Base-by-base conservation (phyloP, 2,888 invertebrate species). In the Chaetogeoica ovagalla region DNA sequence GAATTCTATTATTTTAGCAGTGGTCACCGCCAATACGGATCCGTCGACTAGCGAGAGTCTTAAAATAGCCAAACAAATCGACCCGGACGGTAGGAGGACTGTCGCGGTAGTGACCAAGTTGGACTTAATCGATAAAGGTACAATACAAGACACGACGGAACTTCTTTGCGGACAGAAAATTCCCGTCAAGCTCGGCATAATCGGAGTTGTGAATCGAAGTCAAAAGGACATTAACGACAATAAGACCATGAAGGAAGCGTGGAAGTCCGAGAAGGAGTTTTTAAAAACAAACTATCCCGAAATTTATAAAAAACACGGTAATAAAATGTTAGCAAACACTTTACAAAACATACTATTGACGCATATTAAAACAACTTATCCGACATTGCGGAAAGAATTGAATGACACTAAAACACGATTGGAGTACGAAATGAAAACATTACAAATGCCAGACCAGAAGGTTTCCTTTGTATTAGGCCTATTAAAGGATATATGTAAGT, bases 41-140 rank as follows among this genome's bases (percentile, higher is more conserved):
- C 97, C 99, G 92, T 98, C 98, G 5, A 98, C 98, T 0, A 97
- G 97, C 83, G 99, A 99, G 87, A 95, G 97, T 83, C 90, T 99
- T 79, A 98, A 98, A 87, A 89, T 98, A 85, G 95, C 98, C 68
- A 95, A 95, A 86, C 95, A 97, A 85, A 95, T 96, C 0, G 99
- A 99, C 87, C 94, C 96, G 8, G 97, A 98, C 86, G 98, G 98
- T 21, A 89, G 96, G 60, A 90, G 99, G 83, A 99, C 99, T 0
- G 88, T 99, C 81, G 99, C 97, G 83, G 98, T 99, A 48, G 93
- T 99, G 68, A 99, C 98, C 9, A 99, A 99, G 88, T 89, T 99
- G 84, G 99, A 99, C 90, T 90, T 99, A 85, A 99, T 99, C 98
- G 99, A 99, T 90, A 97, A 97, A 90, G 96, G 96, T 66, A 99